Base-by-base conservation (phyloP, 53 echinoderm and acorn worm genomes). In the Hippasteria phrygiana region DNA sequence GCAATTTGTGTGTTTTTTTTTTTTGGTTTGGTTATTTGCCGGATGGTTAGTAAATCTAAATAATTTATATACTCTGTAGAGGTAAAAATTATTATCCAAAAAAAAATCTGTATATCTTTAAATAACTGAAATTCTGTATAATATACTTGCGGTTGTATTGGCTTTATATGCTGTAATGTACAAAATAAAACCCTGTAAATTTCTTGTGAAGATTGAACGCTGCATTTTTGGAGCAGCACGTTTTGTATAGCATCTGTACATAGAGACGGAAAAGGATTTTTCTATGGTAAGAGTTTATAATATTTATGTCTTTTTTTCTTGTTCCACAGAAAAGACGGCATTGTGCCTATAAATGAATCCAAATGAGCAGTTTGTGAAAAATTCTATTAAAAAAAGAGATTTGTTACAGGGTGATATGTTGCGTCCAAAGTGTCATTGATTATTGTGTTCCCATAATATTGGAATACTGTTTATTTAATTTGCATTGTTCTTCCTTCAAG, bases 291-390 rank as follows among this genome's bases (percentile, higher is more conserved):
- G 71, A 85, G 85, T 85, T 85, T 85, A 85, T 85, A 85, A 70
- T 85, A 85, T 85, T 85, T 85, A 85, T 85, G 85, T 85, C 71
- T 70, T 70, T 85, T 85, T 83, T 83, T 53, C 85, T 85, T 85
- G 85, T 85, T 85, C 71, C 85, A 85, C 65, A 48, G 85, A 85
- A 85, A 85, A 85, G 85, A 85, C 20, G 85, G 85, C 85, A 71
- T 85, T 85, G 85, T 85, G 85, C 85, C 85, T 85, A 85, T 70
- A 73, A 73, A 66, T 82, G 82, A 85, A 70, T 42, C 37, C 71
- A 71, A 71, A 67, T 29, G 84, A 85, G 71, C 48, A 53, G 85
- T 85, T 41, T 51, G 70, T 85, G 85, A 85, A 85, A 71, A 85
- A 85, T 70, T 85, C 71, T 85, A 85, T 85, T 85, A 70, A 85